Evolutionary conservation across 2,888 invertebrate species (phyloP).

Genomic region (Malthinus seriepunctatus): DNA sequence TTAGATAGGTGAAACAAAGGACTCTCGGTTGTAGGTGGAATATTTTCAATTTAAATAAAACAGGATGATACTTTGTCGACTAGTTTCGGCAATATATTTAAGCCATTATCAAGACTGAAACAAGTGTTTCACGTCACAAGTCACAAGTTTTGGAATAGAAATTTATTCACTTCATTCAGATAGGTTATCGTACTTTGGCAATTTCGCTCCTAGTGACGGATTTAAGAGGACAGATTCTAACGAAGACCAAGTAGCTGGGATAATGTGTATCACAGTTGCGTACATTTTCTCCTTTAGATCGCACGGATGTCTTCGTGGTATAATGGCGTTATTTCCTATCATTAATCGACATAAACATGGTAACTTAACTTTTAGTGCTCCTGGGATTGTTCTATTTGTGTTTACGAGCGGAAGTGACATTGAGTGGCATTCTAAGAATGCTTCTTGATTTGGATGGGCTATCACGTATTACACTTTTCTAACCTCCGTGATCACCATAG

Average conservation of each 20-base stretch:
- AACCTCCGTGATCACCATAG: background rate
- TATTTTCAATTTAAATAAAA: too few relatives aligned
- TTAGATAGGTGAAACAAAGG: too few relatives aligned
- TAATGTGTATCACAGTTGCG: background rate
- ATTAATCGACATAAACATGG: background rate
- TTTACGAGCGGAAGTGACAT: background rate
- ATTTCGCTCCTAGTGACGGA: background rate
- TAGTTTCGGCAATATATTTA: too few relatives aligned
- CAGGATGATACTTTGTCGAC: too few relatives aligned
- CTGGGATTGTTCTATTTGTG: background rate
- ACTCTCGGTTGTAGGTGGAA: too few relatives aligned
- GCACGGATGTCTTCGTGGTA: background rate
- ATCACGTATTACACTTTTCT: background rate
- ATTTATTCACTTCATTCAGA: too few relatives aligned
- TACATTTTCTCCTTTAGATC: background rate
- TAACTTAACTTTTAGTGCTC: too few relatives aligned
- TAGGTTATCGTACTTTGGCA: background rate
- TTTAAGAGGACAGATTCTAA: background rate
- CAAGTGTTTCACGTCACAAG: too few relatives aligned
- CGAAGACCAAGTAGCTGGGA: background rate
- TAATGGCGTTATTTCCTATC: background rate
- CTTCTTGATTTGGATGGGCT: background rate
- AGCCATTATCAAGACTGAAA: too few relatives aligned
- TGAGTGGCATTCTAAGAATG: background rate
- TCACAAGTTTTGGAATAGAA: too few relatives aligned